Conservation (phyloP, 2,113 vertebrate species). For the Sturnus vulgaris region DNA sequence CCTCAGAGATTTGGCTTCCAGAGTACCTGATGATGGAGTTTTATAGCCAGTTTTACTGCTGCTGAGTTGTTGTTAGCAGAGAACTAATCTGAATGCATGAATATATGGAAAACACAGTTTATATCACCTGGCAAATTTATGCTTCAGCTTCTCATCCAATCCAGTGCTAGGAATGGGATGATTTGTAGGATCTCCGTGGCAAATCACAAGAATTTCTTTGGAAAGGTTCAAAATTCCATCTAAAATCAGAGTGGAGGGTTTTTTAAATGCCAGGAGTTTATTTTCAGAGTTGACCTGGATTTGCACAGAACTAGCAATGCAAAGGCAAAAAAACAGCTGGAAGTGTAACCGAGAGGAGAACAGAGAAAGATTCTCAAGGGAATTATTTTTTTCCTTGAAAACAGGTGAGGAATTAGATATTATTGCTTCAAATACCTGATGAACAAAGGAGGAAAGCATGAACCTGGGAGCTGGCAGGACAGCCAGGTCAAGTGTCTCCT, state of each 20-base stretch:
- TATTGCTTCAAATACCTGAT: background rate
- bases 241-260: background rate
- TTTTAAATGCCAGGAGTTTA: background rate
- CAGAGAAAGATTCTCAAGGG: background rate
- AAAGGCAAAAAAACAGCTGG: constrained; percentile 2
- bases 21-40: background rate
- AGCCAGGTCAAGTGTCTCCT: background rate
- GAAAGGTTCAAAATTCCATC: background rate
- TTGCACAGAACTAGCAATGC: background rate
- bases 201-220: background rate
- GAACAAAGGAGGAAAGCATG: background rate
- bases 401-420: background rate
- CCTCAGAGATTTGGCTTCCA: background rate
- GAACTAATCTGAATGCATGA: background rate
- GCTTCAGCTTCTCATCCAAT: background rate
- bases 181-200: background rate
- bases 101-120: background rate
- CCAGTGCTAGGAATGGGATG: background rate
- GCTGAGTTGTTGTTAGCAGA: background rate
- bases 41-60: constrained; percentile 6
- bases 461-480: background rate
- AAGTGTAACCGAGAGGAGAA: background rate
- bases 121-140: background rate
- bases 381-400: background rate
- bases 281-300: constrained; percentile 19